Conservation (phyloP, 2,113 vertebrate genomes). For the Lethenteron reissneri region DNA sequence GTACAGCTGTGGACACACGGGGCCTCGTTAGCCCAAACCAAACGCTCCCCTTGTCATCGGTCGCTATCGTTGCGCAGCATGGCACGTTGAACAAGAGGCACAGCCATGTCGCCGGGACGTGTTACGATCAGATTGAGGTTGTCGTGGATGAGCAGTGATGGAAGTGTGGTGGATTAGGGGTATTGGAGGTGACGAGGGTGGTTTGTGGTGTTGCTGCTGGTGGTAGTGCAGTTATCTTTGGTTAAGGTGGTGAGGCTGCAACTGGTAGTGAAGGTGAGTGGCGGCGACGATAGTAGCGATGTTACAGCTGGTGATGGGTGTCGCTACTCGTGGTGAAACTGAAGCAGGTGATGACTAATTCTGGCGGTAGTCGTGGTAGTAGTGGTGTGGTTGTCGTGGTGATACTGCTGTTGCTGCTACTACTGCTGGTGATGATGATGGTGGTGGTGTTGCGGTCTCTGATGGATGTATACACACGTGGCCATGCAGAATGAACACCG, state of each 20-base stretch:
- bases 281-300: no score
- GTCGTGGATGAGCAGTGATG: not conserved
- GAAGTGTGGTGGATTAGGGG: no score
- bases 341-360: not conserved
- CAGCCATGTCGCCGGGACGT: not conserved
- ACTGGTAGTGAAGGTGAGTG: no score
- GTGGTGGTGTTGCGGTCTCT: not conserved
- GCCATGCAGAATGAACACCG: slow-evolving; percentile 31
- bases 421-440: not conserved
- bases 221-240: no score
- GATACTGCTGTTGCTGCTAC: no score
- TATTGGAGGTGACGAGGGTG: no score
- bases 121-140: not conserved
- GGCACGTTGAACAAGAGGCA: not conserved
- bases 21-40: no score
- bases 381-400: not conserved
- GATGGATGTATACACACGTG: slow-evolving; percentile 18
- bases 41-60: not conserved
- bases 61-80: not conserved
- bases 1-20: slow-evolving; percentile 18
- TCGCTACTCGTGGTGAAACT: not conserved
- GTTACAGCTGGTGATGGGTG: no score
- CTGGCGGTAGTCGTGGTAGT: not conserved
- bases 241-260: no score
- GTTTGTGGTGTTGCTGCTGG: no score